Conservation (phyloP, 2,797 vertebrate species). For the Antennarius maculatus region DNA sequence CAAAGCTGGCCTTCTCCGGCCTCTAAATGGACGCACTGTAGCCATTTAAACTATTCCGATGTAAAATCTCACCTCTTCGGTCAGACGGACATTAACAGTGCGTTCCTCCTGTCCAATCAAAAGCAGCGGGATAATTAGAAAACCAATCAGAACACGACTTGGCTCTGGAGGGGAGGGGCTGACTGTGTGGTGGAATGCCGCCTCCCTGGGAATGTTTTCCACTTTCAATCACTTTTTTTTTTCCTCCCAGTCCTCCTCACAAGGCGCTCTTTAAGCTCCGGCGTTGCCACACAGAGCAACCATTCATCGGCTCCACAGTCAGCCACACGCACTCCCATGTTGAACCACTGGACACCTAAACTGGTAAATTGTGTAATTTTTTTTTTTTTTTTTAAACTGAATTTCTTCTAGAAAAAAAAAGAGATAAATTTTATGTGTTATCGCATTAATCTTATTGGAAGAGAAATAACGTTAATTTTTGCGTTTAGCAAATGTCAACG, state of each 20-base stretch:
- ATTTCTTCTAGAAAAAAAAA: constrained; percentile 20
- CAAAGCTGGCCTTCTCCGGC: constrained; percentile 77
- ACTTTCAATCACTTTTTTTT: constrained; percentile 83
- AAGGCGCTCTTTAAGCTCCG: constrained; percentile 87
- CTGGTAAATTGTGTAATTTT: constrained; percentile 76
- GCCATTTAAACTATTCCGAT: constrained; percentile 73
- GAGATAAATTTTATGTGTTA: neutral
- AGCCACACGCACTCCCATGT: constrained; percentile 82
- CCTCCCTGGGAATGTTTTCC: constrained; percentile 84
- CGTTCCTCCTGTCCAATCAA: constrained; percentile 53
- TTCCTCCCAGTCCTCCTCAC: constrained; percentile 78
- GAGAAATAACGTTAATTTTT: neutral
- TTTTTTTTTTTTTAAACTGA: neutral
- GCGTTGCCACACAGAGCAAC: constrained; percentile 85
- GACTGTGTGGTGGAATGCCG: constrained; percentile 71
- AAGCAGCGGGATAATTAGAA: constrained; percentile 36
- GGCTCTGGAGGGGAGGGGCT: constrained; percentile 42
- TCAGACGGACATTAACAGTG: constrained; percentile 59
- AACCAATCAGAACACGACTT: constrained; percentile 60
- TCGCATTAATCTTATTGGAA: neutral
- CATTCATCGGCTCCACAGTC: constrained; percentile 84
- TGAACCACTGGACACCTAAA: constrained; percentile 74
- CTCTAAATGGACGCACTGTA: constrained; percentile 78
- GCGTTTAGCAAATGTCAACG: neutral
- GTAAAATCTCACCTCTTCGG: constrained; percentile 79